These are phyloP conservation scores for Hemibagrus wyckioides DNA, from an alignment of 2,113 vertebrate genomes.

Conservation along the genomic window DNA sequence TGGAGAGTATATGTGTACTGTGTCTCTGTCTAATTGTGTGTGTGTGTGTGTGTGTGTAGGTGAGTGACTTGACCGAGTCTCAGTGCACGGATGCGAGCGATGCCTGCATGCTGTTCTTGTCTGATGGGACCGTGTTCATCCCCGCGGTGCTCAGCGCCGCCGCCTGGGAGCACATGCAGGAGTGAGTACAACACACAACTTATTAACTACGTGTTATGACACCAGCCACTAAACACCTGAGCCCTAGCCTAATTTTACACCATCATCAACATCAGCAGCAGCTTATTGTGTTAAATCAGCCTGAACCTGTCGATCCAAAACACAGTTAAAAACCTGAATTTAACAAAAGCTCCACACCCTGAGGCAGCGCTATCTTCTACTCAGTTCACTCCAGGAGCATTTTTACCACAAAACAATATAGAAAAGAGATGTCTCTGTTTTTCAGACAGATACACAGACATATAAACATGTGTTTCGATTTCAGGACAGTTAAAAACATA, in stretches of 20 bases:
- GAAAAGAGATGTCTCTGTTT: neutral
- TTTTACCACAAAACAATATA: neutral
- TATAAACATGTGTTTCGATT: neutral
- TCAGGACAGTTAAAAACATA: neutral
- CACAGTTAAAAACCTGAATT: neutral
- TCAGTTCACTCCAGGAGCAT: too few relatives aligned
- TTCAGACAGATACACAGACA: neutral
- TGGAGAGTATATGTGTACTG: neutral
- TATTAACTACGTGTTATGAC: slow-evolving; percentile 54
- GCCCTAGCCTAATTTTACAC: slow-evolving; percentile 31
- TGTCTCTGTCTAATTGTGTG: neutral
- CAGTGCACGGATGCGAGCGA: slow-evolving; percentile 34
- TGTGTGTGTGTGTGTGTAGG: slow-evolving; percentile 29
- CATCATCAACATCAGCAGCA: slow-evolving; percentile 2
- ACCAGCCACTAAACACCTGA: slow-evolving; percentile 52
- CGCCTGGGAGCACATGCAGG: slow-evolving; percentile 49
- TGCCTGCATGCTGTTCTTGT: slow-evolving; percentile 50
- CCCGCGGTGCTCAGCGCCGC: slow-evolving; percentile 49
- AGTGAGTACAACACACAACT: slow-evolving; percentile 45
- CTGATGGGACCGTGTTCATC: slow-evolving; percentile 45
- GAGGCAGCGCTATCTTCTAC: neutral
- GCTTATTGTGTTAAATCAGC: neutral
- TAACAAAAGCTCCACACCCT: neutral
- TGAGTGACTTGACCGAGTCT: slow-evolving; percentile 38
- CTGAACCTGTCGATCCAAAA: neutral